Conservation (phyloP, 92 coral and sea anemone genomes). For the Epizoanthus scotinus region DNA sequence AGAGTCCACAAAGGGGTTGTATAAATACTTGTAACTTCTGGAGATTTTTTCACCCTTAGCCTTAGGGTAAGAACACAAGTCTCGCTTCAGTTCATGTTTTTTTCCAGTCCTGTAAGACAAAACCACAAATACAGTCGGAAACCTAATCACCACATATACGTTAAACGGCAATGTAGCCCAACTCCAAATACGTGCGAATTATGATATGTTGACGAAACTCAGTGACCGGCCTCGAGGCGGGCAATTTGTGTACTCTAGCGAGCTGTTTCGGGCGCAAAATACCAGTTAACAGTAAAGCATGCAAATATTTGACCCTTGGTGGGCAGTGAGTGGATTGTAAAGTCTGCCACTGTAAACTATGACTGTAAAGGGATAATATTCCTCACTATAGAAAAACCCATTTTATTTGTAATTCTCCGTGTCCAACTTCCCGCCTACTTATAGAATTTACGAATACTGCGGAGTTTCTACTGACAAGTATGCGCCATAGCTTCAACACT, state of each 20-base stretch:
- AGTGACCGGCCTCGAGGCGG: constrained; percentile 3
- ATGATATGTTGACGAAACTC: constrained; percentile 42
- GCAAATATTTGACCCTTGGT: constrained; percentile 94
- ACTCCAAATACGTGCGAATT: constrained; percentile 30
- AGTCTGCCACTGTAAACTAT: constrained; percentile 72
- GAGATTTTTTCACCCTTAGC: neutral
- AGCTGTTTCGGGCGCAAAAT: constrained; percentile 54
- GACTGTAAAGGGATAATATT: constrained; percentile 16
- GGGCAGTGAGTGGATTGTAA: constrained; percentile 62
- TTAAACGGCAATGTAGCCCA: constrained; percentile 26
- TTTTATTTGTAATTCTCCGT: neutral
- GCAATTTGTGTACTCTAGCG: constrained; percentile 56
- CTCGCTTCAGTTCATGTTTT: neutral
- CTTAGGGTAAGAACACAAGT: constrained; percentile 2
- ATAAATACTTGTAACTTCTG: neutral
- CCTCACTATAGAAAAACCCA: constrained; percentile 10
- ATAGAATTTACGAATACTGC: constrained; percentile 29
- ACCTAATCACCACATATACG: constrained; percentile 24
- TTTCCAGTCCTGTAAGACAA: neutral
- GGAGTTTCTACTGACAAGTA: neutral
- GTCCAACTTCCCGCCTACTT: neutral
- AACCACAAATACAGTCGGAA: constrained; percentile 15
- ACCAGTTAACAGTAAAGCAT: constrained; percentile 77
- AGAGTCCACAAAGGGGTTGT: neutral
- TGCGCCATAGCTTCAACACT: neutral